Base-by-base conservation (phyloP, 1,140 invertebrate species). In the Drosophila ohnishii region DNA sequence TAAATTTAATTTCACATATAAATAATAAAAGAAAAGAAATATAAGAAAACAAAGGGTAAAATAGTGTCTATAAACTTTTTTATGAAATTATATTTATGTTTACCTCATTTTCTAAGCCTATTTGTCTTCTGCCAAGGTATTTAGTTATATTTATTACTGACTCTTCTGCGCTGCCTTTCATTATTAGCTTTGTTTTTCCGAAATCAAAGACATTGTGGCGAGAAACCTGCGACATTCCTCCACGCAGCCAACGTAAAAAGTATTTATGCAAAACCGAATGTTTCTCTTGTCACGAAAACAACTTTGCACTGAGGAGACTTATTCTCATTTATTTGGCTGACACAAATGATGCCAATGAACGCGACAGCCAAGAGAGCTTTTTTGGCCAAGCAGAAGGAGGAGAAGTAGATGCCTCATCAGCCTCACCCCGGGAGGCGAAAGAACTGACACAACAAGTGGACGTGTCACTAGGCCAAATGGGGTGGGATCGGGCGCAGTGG, bases 321-420 rank as follows among this genome's bases (percentile, higher is more conserved):
- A 58, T 67, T 77, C 57, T 77, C 14, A 47, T 67, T 55, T 73
- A 47, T 62, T 44, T 60, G 35, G 65, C 70, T 75, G 57, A 79
- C 79, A 83, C 79, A 86, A 76, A 87, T 86, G 74, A 79, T 76
- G 82, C 83, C 84, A 86, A 86, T 87, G 87, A 86, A 69, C 63
- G 56, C 44, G 69, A 40, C 30, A 61, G 48, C 39, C 47, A 59
- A 58, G 28, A 37, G 53, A 58, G 42, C 35, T 47, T 10, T 32
- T 30, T 10, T 22, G 61, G 47, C 28, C n/a, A 39, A 32, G 19
- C 35, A 28, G 59, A 28, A 25, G 57, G 10, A 11, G 16, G 19
- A 4, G 28, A 11, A 39, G 28, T 13, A 28, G 42, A 25, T 37
- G 64, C 45, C 30, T 37, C 51, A 59, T n/a, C n/a, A n/a, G n/a